Conservation (phyloP, 2,797 vertebrate species). For the Argyrosomus regius region DNA sequence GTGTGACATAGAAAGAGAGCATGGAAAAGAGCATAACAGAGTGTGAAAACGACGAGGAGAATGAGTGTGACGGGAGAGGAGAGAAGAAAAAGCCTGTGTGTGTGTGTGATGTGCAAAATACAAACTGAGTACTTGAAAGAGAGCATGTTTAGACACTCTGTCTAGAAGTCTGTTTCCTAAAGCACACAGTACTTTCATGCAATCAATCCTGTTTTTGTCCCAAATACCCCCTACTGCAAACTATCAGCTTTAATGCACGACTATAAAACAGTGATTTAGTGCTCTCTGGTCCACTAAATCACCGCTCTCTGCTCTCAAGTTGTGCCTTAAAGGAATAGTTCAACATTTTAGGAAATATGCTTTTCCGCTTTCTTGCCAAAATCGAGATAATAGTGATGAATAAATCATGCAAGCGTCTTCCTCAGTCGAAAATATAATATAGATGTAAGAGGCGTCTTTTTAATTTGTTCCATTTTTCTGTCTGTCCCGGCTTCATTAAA, state of each 20-base stretch:
- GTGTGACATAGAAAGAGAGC: conserved; percentile 66
- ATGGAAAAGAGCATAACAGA: conserved; percentile 76
- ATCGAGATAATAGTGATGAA: background rate
- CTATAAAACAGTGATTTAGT: background rate
- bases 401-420: no score
- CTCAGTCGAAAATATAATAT: no score
- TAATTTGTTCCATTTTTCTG: no score
- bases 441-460: no score
- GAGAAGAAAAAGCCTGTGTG: conserved; percentile 32
- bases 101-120: conserved; percentile 4
- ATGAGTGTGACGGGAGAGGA: conserved; percentile 48
- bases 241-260: background rate
- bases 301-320: background rate
- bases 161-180: conserved; percentile 56
- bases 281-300: conserved; percentile 7
- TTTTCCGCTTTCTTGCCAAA: conserved; percentile 20
- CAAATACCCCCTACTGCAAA: background rate
- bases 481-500: no score
- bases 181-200: conserved; percentile 16
- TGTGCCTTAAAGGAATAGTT: background rate
- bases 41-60: conserved; percentile 73
- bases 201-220: conserved; percentile 12
- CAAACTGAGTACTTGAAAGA: conserved; percentile 40
- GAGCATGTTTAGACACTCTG: conserved; percentile 37
- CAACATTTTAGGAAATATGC: conserved; percentile 11